Evolutionary conservation across 2,888 invertebrate genomes (phyloP).

Genomic region (Zhuqinia jingwanae): DNA sequence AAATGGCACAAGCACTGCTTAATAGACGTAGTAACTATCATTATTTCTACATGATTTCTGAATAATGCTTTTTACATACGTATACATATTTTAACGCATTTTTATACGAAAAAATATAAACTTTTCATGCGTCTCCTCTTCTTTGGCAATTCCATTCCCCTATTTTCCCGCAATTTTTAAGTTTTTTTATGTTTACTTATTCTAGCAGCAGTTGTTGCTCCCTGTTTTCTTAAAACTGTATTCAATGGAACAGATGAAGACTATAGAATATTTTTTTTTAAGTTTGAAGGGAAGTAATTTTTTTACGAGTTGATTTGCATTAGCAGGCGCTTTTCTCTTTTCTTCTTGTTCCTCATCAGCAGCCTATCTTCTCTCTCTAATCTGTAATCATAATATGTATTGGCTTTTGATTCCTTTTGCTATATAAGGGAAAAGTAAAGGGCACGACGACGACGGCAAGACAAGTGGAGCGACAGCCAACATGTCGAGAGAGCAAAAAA

Average conservation of each 20-base stretch:
- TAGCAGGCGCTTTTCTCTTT: constrained; percentile 66
- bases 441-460: constrained; percentile 35
- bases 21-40: constrained; percentile 66
- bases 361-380: constrained; percentile 37
- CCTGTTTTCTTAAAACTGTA: not conserved
- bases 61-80: constrained; percentile 60
- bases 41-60: constrained; percentile 71
- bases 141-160: constrained; percentile 13
- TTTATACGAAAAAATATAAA: no score
- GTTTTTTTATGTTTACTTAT: no score
- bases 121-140: constrained; percentile 20
- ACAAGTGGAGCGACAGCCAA: constrained; percentile 33
- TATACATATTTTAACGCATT: constrained; percentile 39
- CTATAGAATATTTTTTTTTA: constrained; percentile 56
- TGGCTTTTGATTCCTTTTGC: constrained; percentile 51
- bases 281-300: constrained; percentile 69
- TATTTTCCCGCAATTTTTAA: no score
- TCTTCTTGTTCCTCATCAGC: constrained; percentile 23
- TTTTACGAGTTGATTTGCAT: constrained; percentile 75
- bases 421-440: constrained; percentile 71
- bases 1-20: no score
- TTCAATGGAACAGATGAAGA: not conserved
- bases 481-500: constrained; percentile 54
- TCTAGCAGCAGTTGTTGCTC: constrained; percentile 14
- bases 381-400: constrained; percentile 73